These are phyloP conservation scores for Coreius guichenoti DNA, from an alignment of 2,797 vertebrate species.

Conservation along the genomic window DNA sequence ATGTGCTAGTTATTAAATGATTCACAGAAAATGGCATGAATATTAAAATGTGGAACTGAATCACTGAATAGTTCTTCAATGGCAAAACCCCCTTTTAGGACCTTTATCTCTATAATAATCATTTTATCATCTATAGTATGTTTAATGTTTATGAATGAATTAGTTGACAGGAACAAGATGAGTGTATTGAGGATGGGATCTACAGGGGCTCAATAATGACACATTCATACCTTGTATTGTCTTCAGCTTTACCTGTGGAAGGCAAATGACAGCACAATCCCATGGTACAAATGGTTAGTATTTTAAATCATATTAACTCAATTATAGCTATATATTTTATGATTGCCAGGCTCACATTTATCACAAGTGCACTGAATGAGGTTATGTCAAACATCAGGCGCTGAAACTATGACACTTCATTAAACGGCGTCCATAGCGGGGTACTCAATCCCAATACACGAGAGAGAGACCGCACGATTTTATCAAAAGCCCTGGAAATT, in stretches of 20 bases:
- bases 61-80: no score
- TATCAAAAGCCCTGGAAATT: slow-evolving; percentile 96
- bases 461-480: slow-evolving; percentile 86
- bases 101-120: background rate
- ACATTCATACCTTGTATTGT: slow-evolving; percentile 57
- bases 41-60: no score
- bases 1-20: no score
- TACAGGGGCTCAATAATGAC: slow-evolving; percentile 46
- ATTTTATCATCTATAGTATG: background rate
- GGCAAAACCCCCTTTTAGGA: no score
- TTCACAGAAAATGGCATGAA: no score
- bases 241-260: slow-evolving; percentile 67
- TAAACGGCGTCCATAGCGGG: slow-evolving; percentile 78
- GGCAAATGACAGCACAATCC: slow-evolving; percentile 74
- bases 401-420: slow-evolving; percentile 83
- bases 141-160: background rate
- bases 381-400: slow-evolving; percentile 82
- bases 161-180: background rate
- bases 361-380: slow-evolving; percentile 84
- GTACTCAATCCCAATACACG: slow-evolving; percentile 84
- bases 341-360: slow-evolving; percentile 86
- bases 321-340: slow-evolving; percentile 98
- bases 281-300: slow-evolving; percentile 92
- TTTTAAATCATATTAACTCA: slow-evolving; percentile 99
- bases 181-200: slow-evolving; percentile 3